Evolutionary conservation across 2,888 invertebrate genomes (phyloP), one percentile per base, ranked within the genome.

Genomic region (Itoplectis maculator): DNA sequence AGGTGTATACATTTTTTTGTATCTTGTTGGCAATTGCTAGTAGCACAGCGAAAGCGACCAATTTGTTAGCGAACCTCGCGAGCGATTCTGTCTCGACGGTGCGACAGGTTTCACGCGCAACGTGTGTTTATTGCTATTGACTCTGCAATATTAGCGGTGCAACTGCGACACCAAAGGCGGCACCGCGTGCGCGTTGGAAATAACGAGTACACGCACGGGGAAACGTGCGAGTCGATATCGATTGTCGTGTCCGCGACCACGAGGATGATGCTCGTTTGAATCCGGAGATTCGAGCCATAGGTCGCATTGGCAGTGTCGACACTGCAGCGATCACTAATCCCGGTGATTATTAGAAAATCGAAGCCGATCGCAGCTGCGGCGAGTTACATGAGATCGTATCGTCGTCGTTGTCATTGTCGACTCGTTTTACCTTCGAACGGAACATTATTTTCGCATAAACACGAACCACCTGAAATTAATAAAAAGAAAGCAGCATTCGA

Each of bases 271-370:
- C 18, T 20, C 40, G 37, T 56, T 23, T n/a, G n/a, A 70, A 35
- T 35, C 13, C 18, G 29, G 54, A 40, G 23, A 47, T 72, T 72
- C 35, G n/a, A n/a, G n/a, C n/a, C n/a, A n/a, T n/a, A n/a, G n/a
- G 23, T 29, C 40, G 23, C 35, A n/a, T n/a, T 45, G 29, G 56
- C 15, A 42, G 45, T 35, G n/a, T 23, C 59, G 8, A n/a, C 5
- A 56, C 29, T 29, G 23, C 29, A 29, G 29, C 29, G 29, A 29
- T 11, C 18, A 75, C 42, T 68, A 47, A 76, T 76, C 20, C 49
- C 59, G 68, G 47, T 68, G 68, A n/a, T n/a, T n/a, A 76, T 76
- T 68, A 56, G 76, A 51, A 68, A 76, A 47, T 59, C 59, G 63
- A 42, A 51, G 45, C 49, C 42, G 35, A 29, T 51, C 73, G 4